Conservation (phyloP, 2,888 invertebrate genomes). For the Parnassius glacialis region DNA sequence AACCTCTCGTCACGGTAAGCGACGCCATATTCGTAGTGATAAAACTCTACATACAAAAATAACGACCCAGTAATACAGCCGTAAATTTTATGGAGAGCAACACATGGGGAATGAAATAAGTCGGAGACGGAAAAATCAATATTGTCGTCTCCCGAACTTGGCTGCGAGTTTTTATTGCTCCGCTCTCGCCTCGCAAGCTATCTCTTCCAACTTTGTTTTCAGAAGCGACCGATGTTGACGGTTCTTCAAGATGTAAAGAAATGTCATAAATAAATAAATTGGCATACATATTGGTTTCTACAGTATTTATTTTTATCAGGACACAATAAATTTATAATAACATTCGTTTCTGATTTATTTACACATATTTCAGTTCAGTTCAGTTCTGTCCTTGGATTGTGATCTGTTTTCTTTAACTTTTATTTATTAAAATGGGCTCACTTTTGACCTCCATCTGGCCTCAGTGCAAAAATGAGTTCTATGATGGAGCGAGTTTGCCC, state of each 20-base stretch:
- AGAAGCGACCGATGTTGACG: conserved; percentile 9
- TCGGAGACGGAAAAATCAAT: conserved; percentile 71
- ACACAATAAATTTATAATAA: too few species aligned
- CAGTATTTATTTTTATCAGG: not conserved
- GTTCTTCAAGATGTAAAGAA: conserved; percentile 1
- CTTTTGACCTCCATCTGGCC: too few species aligned
- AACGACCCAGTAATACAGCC: conserved; percentile 74
- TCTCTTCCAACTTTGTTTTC: conserved; percentile 40
- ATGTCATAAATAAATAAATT: too few species aligned
- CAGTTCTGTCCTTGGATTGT: too few species aligned
- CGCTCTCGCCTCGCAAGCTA: conserved; percentile 39
- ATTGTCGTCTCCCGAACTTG: conserved; percentile 64
- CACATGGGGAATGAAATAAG: conserved; percentile 78
- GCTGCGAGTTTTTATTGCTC: conserved; percentile 59
- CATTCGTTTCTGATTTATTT: too few species aligned
- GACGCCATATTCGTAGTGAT: conserved; percentile 50
- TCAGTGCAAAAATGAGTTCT: too few species aligned
- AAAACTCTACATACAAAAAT: conserved; percentile 77
- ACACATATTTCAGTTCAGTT: too few species aligned
- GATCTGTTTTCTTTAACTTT: too few species aligned
- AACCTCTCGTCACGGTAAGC: conserved; percentile 56
- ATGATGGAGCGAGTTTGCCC: too few species aligned
- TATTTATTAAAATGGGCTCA: too few species aligned
- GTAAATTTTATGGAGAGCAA: conserved; percentile 79
- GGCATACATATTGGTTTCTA: too few species aligned